Percentiles rank a stretch among this genome's conserved stretches.
Conservation (phyloP, 2,797 vertebrate species). For the Oreonectes daqikongensis region DNA sequence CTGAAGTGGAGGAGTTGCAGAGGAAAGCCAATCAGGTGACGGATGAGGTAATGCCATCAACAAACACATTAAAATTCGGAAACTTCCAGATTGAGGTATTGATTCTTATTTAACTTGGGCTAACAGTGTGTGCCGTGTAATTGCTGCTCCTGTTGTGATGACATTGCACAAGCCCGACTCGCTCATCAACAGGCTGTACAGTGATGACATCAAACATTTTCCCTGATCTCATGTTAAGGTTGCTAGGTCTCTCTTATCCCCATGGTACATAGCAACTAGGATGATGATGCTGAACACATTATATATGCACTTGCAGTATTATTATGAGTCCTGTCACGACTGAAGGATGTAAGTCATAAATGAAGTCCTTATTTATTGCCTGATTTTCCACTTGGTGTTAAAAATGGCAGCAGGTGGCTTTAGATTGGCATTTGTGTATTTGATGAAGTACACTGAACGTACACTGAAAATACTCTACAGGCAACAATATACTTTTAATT, state of each 20-base stretch:
- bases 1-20: conserved; percentile 74
- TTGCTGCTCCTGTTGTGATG: conserved; percentile 17
- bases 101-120: not conserved
- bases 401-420: not conserved
- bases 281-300: conserved; percentile 28
- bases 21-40: conserved; percentile 78
- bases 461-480: not conserved
- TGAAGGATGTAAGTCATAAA: conserved; percentile 2
- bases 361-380: conserved; percentile 7
- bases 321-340: conserved; percentile 23
- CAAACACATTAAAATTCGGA: not conserved
- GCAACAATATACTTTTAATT: conserved; percentile 18
- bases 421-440: not conserved
- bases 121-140: not conserved
- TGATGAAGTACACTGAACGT: not conserved
- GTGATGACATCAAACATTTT: conserved; percentile 52
- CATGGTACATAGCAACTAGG: conserved; percentile 48
- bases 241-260: conserved; percentile 56
- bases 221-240: conserved; percentile 51
- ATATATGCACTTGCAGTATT: conserved; percentile 20
- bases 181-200: conserved; percentile 30
- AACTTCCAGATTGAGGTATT: not conserved
- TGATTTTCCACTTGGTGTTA: conserved; percentile 13
- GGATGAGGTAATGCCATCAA: conserved; percentile 74
- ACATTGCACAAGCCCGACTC: conserved; percentile 10